Base-by-base conservation (phyloP, 2,113 vertebrate genomes). In the Leuciscus idus region DNA sequence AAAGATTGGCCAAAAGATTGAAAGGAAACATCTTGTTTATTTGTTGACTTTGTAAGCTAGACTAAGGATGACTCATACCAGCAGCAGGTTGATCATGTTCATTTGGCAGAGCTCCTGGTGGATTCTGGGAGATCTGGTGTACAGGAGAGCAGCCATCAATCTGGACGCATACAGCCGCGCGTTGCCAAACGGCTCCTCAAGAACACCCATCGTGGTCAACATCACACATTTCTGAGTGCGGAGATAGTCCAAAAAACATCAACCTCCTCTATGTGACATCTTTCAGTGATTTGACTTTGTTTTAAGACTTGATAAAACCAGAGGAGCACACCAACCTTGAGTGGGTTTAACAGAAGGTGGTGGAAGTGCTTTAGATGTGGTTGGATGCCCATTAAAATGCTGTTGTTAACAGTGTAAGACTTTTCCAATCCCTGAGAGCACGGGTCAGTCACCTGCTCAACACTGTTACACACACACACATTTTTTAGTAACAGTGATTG, bases 161-260 rank as follows among this genome's bases (percentile, higher is more conserved):
- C 97, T 96, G 19, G 97, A 96, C 1, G 96, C 94, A 0, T 99
- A 98, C 68, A 99, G 97, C 28, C 98, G 96, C 15, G 97, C 96
- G 0, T 96, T 99, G 15, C 98, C 98, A 89, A 99, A 94, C 0
- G 98, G 98, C 93, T 98, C 97, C 91, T 99, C 97, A 84, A 99
- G 90, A 89, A 99, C 85, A 0, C 98, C 98, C 17, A 98, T 95
- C 11, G 97, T 98, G 2, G 97, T 99, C 90, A 99, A 94, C 94
- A 99, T 98, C 10, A 96, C 95, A 88, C 94, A 89, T 93, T 96
- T 98, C 97, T 99, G 88, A 73, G 0, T 1, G 21, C 1, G 19
- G 21, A 46, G n/a, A 52, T 23, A 55, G 30, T 15, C 15, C 6
- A 57, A 50, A 1, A 78, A 33, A 55, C 28, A 66, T 19, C 15